Conservation (phyloP, 1,140 invertebrate species). For the Zaprionus taronus region DNA sequence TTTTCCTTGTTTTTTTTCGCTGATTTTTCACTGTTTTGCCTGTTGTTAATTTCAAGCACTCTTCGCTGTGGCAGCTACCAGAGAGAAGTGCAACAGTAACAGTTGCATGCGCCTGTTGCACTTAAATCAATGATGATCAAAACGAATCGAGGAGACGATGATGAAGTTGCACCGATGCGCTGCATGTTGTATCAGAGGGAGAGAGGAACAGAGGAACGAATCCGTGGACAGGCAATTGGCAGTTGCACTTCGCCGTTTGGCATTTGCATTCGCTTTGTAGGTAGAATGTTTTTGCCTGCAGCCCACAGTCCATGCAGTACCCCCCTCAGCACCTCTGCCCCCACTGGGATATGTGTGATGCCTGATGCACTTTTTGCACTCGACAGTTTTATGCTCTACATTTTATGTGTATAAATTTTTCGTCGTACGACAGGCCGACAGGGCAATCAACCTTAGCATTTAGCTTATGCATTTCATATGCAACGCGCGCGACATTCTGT, state of each 20-base stretch:
- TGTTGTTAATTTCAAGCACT: slow-evolving; percentile 59
- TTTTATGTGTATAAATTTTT: slow-evolving; percentile 80
- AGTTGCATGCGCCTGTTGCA: slow-evolving; percentile 56
- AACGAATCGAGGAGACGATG: slow-evolving; percentile 44
- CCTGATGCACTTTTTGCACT: slow-evolving; percentile 31
- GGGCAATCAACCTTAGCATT: slow-evolving; percentile 77
- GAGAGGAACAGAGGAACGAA: background rate
- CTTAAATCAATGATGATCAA: slow-evolving; percentile 71
- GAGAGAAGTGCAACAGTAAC: slow-evolving; percentile 69
- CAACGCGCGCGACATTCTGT: slow-evolving; percentile 2
- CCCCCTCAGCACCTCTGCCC: background rate
- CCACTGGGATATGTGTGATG: background rate
- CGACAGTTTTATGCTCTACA: slow-evolving; percentile 81
- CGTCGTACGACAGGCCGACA: slow-evolving; percentile 28
- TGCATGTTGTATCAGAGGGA: slow-evolving; percentile 8
- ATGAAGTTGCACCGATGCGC: slow-evolving; percentile 27
- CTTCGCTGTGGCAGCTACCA: slow-evolving; percentile 47
- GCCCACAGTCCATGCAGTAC: background rate
- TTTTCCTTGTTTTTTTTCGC: slow-evolving; percentile 26
- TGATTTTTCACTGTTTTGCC: slow-evolving; percentile 15
- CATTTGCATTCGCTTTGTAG: slow-evolving; percentile 73
- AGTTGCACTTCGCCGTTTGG: slow-evolving; percentile 74
- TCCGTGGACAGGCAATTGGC: slow-evolving; percentile 8
- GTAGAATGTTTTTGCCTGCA: slow-evolving; percentile 41
- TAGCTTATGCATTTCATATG: slow-evolving; percentile 57